These are phyloP conservation scores for Priocnemis perturbator DNA, from an alignment of 2,888 invertebrate species.

Conservation along the genomic window DNA sequence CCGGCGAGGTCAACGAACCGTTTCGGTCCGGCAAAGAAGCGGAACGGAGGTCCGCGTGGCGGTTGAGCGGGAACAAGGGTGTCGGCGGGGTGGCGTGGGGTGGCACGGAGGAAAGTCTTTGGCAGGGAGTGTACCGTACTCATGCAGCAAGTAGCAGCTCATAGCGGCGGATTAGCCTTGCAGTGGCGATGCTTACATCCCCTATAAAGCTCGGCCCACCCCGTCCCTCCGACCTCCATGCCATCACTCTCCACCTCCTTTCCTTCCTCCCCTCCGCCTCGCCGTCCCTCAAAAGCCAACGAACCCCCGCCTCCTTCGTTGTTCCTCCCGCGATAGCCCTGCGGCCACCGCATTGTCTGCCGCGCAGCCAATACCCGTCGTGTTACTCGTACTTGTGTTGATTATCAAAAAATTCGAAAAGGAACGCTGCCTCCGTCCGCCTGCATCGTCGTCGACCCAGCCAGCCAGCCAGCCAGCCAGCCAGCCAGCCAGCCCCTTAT, in stretches of 20 bases:
- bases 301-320: slow-evolving; percentile 59
- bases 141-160: slow-evolving; percentile 71
- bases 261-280: slow-evolving; percentile 13
- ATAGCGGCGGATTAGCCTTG: slow-evolving; percentile 74
- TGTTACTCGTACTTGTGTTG: slow-evolving; percentile 72
- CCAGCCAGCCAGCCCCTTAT: too few relatives aligned
- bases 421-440: slow-evolving; percentile 38
- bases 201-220: slow-evolving; percentile 65
- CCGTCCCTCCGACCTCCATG: slow-evolving; percentile 48
- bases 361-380: slow-evolving; percentile 71
- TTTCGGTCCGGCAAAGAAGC: slow-evolving; percentile 45
- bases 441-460: neutral
- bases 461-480: too few relatives aligned
- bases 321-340: slow-evolving; percentile 72
- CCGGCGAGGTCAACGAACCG: slow-evolving; percentile 50
- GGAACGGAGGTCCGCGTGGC: slow-evolving; percentile 44
- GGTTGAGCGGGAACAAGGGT: slow-evolving; percentile 6
- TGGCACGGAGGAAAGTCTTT: slow-evolving; percentile 54
- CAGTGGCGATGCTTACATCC: slow-evolving; percentile 74
- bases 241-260: slow-evolving; percentile 40
- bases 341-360: slow-evolving; percentile 74
- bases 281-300: slow-evolving; percentile 51
- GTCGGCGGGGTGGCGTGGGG: slow-evolving; percentile 2
- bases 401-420: slow-evolving; percentile 69
- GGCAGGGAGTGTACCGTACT: slow-evolving; percentile 67